Percentiles rank a stretch among this genome's conserved stretches.
Conservation (phyloP, 2,888 invertebrate genomes). For the Ectemnius cavifrons region DNA sequence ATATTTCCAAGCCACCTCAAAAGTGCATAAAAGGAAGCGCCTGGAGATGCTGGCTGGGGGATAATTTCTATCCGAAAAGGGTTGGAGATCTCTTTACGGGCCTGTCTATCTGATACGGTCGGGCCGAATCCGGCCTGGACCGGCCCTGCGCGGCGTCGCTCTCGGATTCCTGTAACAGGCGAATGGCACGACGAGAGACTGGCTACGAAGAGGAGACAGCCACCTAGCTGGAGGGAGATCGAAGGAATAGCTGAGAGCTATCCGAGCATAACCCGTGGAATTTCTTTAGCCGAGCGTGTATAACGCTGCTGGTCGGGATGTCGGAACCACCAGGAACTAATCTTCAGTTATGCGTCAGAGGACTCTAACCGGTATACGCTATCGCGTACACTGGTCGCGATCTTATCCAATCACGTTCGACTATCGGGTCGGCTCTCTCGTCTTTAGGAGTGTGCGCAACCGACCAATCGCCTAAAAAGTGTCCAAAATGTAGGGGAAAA, state of each 20-base stretch:
- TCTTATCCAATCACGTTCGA: slow-evolving; percentile 25
- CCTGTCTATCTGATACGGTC: slow-evolving; percentile 32
- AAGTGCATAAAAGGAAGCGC: neutral
- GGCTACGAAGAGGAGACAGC: slow-evolving; percentile 12
- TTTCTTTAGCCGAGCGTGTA: slow-evolving; percentile 29
- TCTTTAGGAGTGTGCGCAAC: neutral
- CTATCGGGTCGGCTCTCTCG: slow-evolving; percentile 1
- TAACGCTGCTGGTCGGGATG: slow-evolving; percentile 8
- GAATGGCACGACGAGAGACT: slow-evolving; percentile 11
- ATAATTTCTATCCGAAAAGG: slow-evolving; percentile 19
- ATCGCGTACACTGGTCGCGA: no score
- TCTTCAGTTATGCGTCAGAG: slow-evolving; percentile 27
- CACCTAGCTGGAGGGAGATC: slow-evolving; percentile 5
- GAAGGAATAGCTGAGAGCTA: slow-evolving; percentile 36
- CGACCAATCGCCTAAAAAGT: no score
- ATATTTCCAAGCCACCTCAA: neutral
- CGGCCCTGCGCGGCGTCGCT: slow-evolving; percentile 23
- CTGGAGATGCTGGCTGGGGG: neutral
- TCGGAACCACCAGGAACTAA: slow-evolving; percentile 21
- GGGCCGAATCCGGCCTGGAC: slow-evolving; percentile 30
- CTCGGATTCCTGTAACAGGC: slow-evolving; percentile 38
- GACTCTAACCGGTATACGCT: slow-evolving; percentile 4
- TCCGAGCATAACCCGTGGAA: slow-evolving; percentile 36
- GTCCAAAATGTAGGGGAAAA: no score
- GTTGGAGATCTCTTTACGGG: slow-evolving; percentile 29